phyloP scores from a whole-genome alignment of 2,113 vertebrate species.

The Ifrita kowaldi region DNA sequence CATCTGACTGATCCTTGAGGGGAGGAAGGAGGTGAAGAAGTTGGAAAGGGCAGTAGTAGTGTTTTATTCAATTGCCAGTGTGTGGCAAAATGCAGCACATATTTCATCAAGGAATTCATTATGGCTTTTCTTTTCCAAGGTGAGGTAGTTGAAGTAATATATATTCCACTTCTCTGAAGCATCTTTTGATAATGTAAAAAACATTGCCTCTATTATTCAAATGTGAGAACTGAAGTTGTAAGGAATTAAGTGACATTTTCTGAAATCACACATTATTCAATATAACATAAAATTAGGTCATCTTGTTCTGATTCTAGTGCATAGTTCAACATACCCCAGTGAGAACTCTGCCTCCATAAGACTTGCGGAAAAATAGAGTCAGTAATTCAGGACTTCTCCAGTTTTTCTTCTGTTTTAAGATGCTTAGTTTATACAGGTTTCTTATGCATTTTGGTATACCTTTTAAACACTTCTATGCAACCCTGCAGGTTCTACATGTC shows the following conservation, averaged over 20 bases:
- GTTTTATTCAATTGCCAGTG: not conserved
- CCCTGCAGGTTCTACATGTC: not conserved
- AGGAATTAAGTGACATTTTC: not conserved
- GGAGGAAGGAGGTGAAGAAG: not conserved
- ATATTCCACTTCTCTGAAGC: not conserved
- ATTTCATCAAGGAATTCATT: not conserved
- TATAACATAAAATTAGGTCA: not conserved
- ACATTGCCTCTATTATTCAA: not conserved
- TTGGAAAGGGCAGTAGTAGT: not conserved
- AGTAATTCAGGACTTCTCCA: not conserved
- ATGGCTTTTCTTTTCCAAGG: not conserved
- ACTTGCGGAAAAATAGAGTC: not conserved
- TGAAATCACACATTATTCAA: not conserved
- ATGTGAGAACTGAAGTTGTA: not conserved
- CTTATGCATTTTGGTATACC: not conserved
- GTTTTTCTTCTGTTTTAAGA: not conserved
- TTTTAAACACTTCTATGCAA: not conserved
- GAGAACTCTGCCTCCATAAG: not conserved
- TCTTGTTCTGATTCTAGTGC: constrained; percentile 5
- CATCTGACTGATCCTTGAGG: not conserved
- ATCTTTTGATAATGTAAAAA: not conserved
- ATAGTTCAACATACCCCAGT: not conserved
- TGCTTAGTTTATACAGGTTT: not conserved
- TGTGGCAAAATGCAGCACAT: not conserved
- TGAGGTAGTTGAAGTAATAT: not conserved